A percentile compares a stretch with the other conserved stretches of the same genome.
Conservation (phyloP, 2,797 vertebrate genomes). For the Manis pentadactyla region DNA sequence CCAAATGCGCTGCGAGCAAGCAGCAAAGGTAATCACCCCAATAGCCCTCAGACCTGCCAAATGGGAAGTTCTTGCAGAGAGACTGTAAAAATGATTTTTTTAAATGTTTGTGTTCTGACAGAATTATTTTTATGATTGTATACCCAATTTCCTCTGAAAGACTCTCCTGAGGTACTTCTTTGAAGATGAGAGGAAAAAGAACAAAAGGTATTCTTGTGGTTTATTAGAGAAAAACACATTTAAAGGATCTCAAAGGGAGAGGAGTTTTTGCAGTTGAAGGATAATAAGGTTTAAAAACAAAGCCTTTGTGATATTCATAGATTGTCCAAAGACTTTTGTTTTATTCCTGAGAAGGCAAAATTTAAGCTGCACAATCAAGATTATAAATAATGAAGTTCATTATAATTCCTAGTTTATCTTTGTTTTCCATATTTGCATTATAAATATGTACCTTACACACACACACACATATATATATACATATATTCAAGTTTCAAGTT, state of each 20-base stretch:
- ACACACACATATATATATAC: neutral
- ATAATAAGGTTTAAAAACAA: slow-evolving; percentile 42
- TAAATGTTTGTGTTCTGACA: slow-evolving; percentile 61
- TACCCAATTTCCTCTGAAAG: slow-evolving; percentile 73
- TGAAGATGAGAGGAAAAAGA: slow-evolving; percentile 65
- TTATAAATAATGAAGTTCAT: slow-evolving; percentile 34
- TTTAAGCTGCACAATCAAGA: neutral
- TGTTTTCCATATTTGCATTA: slow-evolving; percentile 28
- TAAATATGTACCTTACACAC: neutral
- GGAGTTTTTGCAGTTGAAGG: slow-evolving; percentile 16
- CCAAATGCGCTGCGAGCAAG: slow-evolving; percentile 58
- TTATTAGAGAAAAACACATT: slow-evolving; percentile 63
- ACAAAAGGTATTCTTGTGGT: slow-evolving; percentile 37
- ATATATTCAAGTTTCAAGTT: too few species aligned
- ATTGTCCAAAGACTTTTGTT: neutral
- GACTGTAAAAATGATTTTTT: slow-evolving; percentile 63
- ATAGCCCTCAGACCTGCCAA: slow-evolving; percentile 40
- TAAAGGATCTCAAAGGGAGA: slow-evolving; percentile 57
- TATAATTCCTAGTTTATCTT: slow-evolving; percentile 38
- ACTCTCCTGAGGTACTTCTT: slow-evolving; percentile 57
- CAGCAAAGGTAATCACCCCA: slow-evolving; percentile 66
- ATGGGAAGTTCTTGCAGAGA: slow-evolving; percentile 58
- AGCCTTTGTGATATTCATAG: neutral
- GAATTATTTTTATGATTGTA: slow-evolving; percentile 72
- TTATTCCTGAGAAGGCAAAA: slow-evolving; percentile 23